Evolutionary conservation across 2,797 vertebrate species (phyloP), one percentile per base, ranked within the genome.

Genomic region (Hyperoplus lanceolatus): DNA sequence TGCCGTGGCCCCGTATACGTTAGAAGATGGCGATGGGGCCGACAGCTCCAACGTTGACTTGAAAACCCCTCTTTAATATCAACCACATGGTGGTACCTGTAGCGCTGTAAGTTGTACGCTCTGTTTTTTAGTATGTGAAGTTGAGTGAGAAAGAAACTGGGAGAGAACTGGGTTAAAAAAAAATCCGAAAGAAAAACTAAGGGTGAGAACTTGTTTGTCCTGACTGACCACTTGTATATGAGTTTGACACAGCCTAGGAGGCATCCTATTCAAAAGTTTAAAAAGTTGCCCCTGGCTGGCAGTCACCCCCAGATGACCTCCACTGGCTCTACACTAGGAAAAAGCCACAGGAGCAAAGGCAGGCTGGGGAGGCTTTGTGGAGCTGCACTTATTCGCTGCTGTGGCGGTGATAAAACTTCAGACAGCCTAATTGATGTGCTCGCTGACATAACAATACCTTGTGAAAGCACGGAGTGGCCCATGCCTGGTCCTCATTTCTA

Each of bases 371-470:
- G 96, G 96, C 95, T 97, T 97, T 97, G 96, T 97, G 95, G 95
- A 96, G 95, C 96, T 89, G 96, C 94, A 94, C 97, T 97, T 97
- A 97, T 95, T 95, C 96, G 97, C 96, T 92, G 96, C 97, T 96
- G 96, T 92, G 94, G 94, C 91, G 97, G 98, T 97, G 97, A 98
- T 99, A 99, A 99, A 99, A 99, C 97, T 98, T 98, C 96, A 99
- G 97, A 99, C 97, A 97, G 96, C 95, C 97, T 98, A 99, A 99
- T 99, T 98, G 98, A 99, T 99, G 97, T 97, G 96, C 97, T 97
- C 95, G 95, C 97, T 99, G 97, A 99, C 97, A 98, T 97, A 96
- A 97, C 95, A 96, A 97, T 98, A 97, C 97, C 97, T 98, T 94
- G 96, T 97, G 97, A 99, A 98, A 98, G 97, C 95, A 90, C 73